phyloP scores from a whole-genome alignment of 2,113 vertebrate genomes.

The Trichechus manatus region DNA sequence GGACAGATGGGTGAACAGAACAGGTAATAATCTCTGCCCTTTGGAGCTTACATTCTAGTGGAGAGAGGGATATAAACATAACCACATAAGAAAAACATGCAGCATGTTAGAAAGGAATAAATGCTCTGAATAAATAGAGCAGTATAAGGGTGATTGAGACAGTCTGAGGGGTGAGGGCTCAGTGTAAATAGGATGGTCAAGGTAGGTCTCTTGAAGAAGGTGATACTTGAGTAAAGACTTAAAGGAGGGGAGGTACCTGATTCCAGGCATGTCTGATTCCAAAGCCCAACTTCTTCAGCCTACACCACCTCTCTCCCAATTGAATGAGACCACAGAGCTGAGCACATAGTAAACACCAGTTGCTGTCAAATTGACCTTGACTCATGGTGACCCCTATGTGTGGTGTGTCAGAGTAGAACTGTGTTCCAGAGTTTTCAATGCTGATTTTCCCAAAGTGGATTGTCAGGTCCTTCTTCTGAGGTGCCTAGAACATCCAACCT shows the following conservation, averaged over 20 bases:
- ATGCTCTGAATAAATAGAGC: not conserved
- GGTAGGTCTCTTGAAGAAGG: not conserved
- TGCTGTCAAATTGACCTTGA: not conserved
- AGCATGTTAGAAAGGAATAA: not conserved
- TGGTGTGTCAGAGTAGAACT: not conserved
- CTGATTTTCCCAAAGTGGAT: not conserved
- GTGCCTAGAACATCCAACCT: not conserved
- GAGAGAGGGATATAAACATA: not conserved
- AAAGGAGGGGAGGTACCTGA: not conserved
- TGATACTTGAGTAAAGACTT: not conserved
- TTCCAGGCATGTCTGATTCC: not conserved
- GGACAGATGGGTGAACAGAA: not conserved
- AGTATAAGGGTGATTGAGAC: not conserved
- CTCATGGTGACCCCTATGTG: not conserved
- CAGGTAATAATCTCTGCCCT: not conserved
- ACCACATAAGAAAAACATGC: not conserved
- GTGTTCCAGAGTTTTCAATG: not conserved
- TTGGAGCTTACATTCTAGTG: not conserved
- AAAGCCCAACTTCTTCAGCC: not conserved
- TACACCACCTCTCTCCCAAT: not conserved
- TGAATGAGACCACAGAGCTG: not conserved
- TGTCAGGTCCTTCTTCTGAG: not conserved
- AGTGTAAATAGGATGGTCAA: not conserved
- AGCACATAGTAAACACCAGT: not conserved
- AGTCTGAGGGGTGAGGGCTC: too few relatives aligned